Base-by-base conservation (phyloP, 2,888 invertebrate genomes). In the Apodemia duryi region DNA sequence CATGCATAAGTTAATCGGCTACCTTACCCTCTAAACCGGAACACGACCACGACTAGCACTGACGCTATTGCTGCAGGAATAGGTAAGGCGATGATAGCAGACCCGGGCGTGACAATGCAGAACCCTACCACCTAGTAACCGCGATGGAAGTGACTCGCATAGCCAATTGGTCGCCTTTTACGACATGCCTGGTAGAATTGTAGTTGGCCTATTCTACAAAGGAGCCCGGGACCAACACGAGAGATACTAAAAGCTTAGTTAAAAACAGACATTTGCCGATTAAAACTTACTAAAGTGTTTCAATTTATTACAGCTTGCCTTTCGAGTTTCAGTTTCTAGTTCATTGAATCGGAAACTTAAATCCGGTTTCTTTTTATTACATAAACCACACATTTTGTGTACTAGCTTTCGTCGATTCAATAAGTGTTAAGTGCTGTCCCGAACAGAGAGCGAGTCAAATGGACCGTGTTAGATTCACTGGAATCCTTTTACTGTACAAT, bases 401-500 rank as follows among this genome's bases (percentile, higher is more conserved):
- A 51, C 51, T 51, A 60, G 60, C 60, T 60, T 60, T 60, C n/a
- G 60, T 32, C 43, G 43, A 43, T 64, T 64, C 64, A 64, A 64
- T 64, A 64, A 64, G 60, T 21, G 60, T 60, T 64, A 64, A 64
- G 64, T 64, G 64, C 60, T 61, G 60, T 49, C 60, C 64, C 29
- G 49, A 64, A 35, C 21, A 21, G 29, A 29, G 41, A 54, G 43
- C 64, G 43, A 29, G 46, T 64, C 43, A 60, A 64, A 64, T 60
- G 46, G 64, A 60, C 60, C 64, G 64, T 49, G 21, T 32, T 46
- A 13, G 60, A 57, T 64, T 64, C 32, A 32, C 29, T 46, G 32
- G 11, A 64, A 60, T 60, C 64, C 60, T 64, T 60, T 64, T 60
- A 64, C 46, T 57, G 54, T 54, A 29, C 54, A 29, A 54, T 29